phyloP scores from a whole-genome alignment of 2,113 vertebrate species.

The Tauraco erythrolophus region DNA sequence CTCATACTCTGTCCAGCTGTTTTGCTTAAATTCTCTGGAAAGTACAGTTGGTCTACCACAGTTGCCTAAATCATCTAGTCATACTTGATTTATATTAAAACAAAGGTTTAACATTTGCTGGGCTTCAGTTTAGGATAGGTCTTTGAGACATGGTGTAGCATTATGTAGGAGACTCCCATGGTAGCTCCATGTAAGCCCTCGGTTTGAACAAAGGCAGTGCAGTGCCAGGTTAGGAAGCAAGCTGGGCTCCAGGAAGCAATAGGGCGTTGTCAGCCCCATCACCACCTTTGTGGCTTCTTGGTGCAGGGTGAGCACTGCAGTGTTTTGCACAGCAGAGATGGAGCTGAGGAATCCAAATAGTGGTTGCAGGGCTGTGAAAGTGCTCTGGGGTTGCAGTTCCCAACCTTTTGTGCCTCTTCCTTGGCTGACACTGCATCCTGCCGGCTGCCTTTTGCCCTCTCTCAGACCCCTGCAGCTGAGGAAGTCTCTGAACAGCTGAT shows the following conservation, averaged over 20 bases:
- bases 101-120: not conserved
- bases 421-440: conserved; percentile 45
- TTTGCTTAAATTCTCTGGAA: not conserved
- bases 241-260: not conserved
- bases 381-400: not conserved
- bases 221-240: not conserved
- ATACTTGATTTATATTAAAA: not conserved
- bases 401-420: not conserved
- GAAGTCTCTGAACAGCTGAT: conserved; percentile 38
- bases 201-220: not conserved
- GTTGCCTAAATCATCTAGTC: not conserved
- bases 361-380: not conserved
- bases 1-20: not conserved
- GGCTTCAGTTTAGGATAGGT: not conserved
- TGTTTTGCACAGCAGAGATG: not conserved
- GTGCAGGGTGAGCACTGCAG: not conserved
- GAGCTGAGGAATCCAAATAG: not conserved
- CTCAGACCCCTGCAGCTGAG: conserved; percentile 36
- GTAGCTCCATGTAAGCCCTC: not conserved
- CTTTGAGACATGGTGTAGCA: not conserved
- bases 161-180: not conserved
- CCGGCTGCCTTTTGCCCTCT: conserved; percentile 37
- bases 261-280: not conserved
- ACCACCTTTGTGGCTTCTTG: not conserved
- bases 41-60: not conserved